Base-by-base conservation (phyloP, 2,888 invertebrate genomes). In the Copidosoma aretas region DNA sequence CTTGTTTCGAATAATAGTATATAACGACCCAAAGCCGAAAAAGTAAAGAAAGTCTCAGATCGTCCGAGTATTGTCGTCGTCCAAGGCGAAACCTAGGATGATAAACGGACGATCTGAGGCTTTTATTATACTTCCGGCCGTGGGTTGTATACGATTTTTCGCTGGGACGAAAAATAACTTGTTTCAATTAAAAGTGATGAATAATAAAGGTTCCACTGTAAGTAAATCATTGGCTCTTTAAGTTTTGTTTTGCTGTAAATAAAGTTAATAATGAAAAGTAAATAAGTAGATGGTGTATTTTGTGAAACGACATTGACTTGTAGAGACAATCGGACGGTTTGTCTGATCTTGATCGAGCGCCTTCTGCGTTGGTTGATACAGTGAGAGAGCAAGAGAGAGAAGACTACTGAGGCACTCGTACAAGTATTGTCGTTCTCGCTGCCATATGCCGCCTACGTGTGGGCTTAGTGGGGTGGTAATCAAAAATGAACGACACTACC, bases 341-440 rank as follows among this genome's bases (percentile, higher is more conserved):
- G 64, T 43, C 52, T 62, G 64, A 59, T 67, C 57, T 63, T 67
- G 63, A 70, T 70, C 70, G 70, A 67, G 71, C 68, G 59, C 63
- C 68, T 68, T 71, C 62, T 65, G 71, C 67, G 67, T 71, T 62
- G 67, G 64, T 70, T 67, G 66, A 67, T 56, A 62, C 41, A 54
- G 61, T 39, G 61, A 52, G 46, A 52, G 52, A 63, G 60, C 63
- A n/a, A 52, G 52, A 51, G 60, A 59, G 41, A 59, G 43, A 53
- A 61, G 32, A 66, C 39, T 57, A 60, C 63, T 54, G 66, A 66
- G 58, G 43, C 54, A 64, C 51, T 71, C 64, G 49, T 64, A 66
- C 71, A 71, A 71, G 68, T 67, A 69, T 56, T 71, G 68, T 71
- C 71, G 71, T 71, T 46, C 32, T 71, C 54, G 71, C 67, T 56